phyloP scores from a whole-genome alignment of 2,888 invertebrate species.

The Bembecia ichneumoniformis region DNA sequence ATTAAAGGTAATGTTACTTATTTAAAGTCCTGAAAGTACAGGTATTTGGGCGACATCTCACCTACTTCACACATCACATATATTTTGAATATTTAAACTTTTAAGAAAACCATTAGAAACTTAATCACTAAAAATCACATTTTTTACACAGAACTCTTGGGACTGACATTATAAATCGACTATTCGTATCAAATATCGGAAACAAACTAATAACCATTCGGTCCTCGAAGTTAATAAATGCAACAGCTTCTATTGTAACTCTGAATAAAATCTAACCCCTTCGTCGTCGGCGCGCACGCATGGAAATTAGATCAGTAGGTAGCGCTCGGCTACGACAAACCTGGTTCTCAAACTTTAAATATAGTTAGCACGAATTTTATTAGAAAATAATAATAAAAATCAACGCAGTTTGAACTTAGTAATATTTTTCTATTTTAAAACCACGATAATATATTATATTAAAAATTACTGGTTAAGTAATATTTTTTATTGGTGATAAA shows the following conservation, averaged over 20 bases:
- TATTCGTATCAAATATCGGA: slow-evolving; percentile 50
- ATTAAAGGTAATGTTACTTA: too few species aligned
- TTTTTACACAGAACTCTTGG: slow-evolving; percentile 7
- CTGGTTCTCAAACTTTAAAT: slow-evolving; percentile 38
- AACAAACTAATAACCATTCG: slow-evolving; percentile 57
- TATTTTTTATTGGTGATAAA: too few species aligned
- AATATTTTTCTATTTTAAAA: too few species aligned
- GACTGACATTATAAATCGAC: slow-evolving; percentile 17
- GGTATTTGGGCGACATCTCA: too few species aligned
- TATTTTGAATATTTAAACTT: neutral
- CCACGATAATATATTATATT: too few species aligned
- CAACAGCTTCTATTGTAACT: slow-evolving; percentile 52
- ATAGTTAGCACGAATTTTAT: neutral
- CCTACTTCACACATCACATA: too few species aligned
- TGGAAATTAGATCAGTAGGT: slow-evolving; percentile 73
- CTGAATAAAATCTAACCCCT: slow-evolving; percentile 63
- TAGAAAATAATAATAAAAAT: neutral
- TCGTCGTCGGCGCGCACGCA: slow-evolving; percentile 54
- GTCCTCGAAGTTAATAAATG: slow-evolving; percentile 60
- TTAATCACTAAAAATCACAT: neutral
- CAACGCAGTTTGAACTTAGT: too few species aligned
- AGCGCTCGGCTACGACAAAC: slow-evolving; percentile 23
- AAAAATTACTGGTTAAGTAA: too few species aligned
- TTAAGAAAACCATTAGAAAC: neutral
- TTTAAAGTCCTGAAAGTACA: too few species aligned